These are phyloP conservation scores for Archaeoteleia sp. DNA, from an alignment of 2,888 invertebrate species.

Conservation along the genomic window DNA sequence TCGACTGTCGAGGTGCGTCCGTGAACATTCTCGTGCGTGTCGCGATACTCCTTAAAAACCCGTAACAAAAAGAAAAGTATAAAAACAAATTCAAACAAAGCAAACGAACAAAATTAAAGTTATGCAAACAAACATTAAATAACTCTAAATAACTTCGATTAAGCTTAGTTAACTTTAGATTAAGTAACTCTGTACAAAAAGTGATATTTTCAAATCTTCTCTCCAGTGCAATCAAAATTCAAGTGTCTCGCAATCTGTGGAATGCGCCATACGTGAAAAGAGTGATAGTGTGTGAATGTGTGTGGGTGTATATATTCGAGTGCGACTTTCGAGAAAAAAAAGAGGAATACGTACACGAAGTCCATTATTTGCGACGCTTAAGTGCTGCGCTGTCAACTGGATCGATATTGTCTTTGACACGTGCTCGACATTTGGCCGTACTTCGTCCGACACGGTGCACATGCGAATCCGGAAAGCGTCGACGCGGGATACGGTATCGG, in stretches of 20 bases:
- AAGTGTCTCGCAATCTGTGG: neutral
- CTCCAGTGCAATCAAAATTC: slow-evolving; percentile 1
- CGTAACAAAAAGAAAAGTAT: neutral
- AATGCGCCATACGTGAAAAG: slow-evolving; percentile 13
- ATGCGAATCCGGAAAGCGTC: too few relatives aligned
- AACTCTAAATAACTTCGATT: too few relatives aligned
- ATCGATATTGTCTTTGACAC: neutral
- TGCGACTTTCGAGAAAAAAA: neutral
- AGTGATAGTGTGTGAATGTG: slow-evolving; percentile 7
- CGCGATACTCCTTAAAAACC: neutral
- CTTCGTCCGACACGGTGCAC: too few relatives aligned
- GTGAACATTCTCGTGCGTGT: slow-evolving; percentile 4
- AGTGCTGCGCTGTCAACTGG: neutral
- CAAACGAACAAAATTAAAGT: too few relatives aligned
- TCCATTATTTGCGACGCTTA: too few relatives aligned
- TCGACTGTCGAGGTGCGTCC: slow-evolving; percentile 48
- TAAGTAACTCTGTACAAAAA: neutral
- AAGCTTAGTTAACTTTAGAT: too few relatives aligned
- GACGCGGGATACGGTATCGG: too few relatives aligned
- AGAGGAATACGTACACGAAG: neutral
- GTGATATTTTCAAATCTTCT: neutral
- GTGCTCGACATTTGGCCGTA: neutral
- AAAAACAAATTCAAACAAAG: too few relatives aligned
- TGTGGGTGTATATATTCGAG: neutral
- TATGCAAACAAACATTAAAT: too few relatives aligned